A percentile compares a stretch with the other conserved stretches of the same genome.
These are phyloP conservation scores for Trachythela sp. DNA, from an alignment of 64 coral and sea anemone species.

Conservation along the genomic window DNA sequence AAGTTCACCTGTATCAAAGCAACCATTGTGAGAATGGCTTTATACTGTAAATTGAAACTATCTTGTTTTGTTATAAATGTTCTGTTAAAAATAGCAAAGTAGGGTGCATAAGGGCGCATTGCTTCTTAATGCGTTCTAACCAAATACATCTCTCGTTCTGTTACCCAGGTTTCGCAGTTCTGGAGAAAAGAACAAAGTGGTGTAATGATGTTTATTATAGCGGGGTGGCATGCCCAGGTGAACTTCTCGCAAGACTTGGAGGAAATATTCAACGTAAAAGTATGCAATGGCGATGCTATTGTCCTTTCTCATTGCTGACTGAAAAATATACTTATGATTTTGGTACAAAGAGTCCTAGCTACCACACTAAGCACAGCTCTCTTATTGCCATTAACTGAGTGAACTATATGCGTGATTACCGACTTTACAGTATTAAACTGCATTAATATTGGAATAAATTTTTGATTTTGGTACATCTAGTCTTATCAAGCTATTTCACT, in stretches of 20 bases:
- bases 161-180: not conserved
- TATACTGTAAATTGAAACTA: too few species aligned
- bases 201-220: not conserved
- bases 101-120: too few species aligned
- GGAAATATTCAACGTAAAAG: not conserved
- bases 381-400: not conserved
- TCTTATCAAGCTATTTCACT: too few species aligned
- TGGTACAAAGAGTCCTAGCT: not conserved
- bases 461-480: too few species aligned
- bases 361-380: not conserved
- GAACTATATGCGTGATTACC: not conserved
- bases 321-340: not conserved
- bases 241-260: not conserved
- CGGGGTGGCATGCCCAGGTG: not conserved
- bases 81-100: too few species aligned
- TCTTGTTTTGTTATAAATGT: too few species aligned
- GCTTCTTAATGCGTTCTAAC: too few species aligned
- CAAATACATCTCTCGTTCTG: too few species aligned
- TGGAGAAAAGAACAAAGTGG: not conserved
- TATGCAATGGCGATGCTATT: not conserved
- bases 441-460: too few species aligned
- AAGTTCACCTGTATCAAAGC: too few species aligned
- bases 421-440: too few species aligned
- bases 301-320: not conserved
- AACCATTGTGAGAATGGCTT: too few species aligned